These are phyloP conservation scores for Homalodisca vitripennis DNA, from an alignment of 1,140 invertebrate genomes.

Conservation along the genomic window DNA sequence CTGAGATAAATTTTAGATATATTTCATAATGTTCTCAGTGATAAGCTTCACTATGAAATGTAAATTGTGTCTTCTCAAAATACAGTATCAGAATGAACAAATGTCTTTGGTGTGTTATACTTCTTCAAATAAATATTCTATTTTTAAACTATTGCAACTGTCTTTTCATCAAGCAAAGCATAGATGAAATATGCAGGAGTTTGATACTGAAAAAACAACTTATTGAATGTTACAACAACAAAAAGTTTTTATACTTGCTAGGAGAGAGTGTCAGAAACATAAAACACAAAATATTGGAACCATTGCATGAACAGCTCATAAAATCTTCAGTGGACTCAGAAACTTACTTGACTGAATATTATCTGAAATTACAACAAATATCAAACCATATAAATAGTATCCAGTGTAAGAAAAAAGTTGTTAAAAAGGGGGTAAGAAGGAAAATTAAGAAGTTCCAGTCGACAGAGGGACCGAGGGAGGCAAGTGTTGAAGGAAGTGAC, in stretches of 20 bases:
- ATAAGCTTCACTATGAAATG: no score
- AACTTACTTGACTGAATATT: not conserved
- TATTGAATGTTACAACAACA: not conserved
- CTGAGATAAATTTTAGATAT: no score
- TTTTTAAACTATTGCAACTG: no score
- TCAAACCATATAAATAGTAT: not conserved
- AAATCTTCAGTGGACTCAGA: not conserved
- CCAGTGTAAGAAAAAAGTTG: conserved; percentile 8
- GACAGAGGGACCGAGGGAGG: not conserved
- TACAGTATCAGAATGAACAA: no score
- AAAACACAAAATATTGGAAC: not conserved
- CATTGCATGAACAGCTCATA: not conserved
- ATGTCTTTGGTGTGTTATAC: no score
- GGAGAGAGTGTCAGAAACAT: not conserved
- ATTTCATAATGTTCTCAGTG: no score
- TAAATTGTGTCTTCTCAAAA: no score
- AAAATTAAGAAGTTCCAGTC: conserved; percentile 1
- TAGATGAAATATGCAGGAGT: no score
- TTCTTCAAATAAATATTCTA: no score
- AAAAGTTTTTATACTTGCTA: not conserved
- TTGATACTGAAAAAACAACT: no score
- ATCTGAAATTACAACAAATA: not conserved
- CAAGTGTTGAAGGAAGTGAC: not conserved
- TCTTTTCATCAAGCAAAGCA: no score
- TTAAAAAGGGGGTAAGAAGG: not conserved